Evolutionary conservation across 1,140 invertebrate genomes (phyloP).

Genomic region (Hesperophylax magnus): DNA sequence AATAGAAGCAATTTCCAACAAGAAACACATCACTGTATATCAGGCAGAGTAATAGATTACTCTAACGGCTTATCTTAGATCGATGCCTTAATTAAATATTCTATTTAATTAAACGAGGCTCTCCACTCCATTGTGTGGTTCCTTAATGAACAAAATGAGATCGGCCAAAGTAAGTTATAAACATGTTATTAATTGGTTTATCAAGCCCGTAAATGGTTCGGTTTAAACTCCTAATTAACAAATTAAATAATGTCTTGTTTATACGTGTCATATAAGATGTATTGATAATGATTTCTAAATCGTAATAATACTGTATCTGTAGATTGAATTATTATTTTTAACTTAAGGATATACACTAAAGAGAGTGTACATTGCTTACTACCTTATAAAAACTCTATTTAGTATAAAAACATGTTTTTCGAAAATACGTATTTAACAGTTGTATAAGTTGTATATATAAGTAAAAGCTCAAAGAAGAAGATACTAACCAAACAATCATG

Average conservation of each 20-base stretch:
- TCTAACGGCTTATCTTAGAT: not conserved
- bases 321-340: no score
- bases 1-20: not conserved
- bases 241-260: not conserved
- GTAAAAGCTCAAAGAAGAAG: no score
- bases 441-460: no score
- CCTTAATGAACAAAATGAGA: constrained; percentile 17
- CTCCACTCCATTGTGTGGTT: constrained; percentile 18
- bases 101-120: constrained; percentile 22
- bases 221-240: constrained; percentile 3
- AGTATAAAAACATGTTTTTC: no score
- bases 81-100: constrained; percentile 36
- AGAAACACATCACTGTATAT: not conserved
- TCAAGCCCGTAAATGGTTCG: not conserved
- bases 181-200: constrained; percentile 22
- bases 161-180: not conserved
- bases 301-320: no score
- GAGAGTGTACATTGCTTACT: no score
- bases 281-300: no score
- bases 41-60: not conserved
- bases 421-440: no score
- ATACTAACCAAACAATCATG: no score
- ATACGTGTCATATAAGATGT: no score
- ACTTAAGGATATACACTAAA: no score
- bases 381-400: no score